A percentile compares a stretch with the other conserved stretches of the same genome.
Evolutionary conservation across 2,888 invertebrate genomes (phyloP).

Genomic region (Drosophila mimetica): DNA sequence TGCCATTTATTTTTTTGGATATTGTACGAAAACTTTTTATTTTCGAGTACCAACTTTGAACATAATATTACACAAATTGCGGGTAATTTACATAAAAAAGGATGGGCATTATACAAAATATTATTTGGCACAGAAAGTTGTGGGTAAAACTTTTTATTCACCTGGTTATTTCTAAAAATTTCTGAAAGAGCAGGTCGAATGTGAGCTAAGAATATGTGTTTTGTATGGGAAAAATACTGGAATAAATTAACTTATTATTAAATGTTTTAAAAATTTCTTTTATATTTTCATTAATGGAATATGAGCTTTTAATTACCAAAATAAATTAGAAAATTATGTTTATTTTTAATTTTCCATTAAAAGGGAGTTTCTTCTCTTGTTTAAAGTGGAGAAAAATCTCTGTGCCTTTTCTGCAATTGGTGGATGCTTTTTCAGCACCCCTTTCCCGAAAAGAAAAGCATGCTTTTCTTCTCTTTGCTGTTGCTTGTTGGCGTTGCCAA

Average conservation of each 20-base stretch:
- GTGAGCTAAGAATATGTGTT: neutral
- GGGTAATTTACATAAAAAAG: constrained; percentile 66
- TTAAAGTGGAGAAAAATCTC: neutral
- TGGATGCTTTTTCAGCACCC: neutral
- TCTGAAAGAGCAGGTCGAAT: neutral
- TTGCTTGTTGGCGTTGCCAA: constrained; percentile 48
- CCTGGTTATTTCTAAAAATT: neutral
- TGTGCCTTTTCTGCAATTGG: constrained; percentile 9
- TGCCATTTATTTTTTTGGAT: constrained; percentile 1
- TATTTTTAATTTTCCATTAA: neutral
- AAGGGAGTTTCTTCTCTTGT: neutral
- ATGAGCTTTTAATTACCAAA: neutral
- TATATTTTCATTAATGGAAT: neutral
- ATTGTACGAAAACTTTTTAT: constrained; percentile 61
- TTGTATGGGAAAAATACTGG: too few species aligned
- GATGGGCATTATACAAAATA: constrained; percentile 26
- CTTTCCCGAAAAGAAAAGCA: constrained; percentile 34
- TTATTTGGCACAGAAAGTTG: constrained; percentile 19
- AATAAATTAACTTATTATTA: too few species aligned
- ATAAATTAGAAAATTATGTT: too few species aligned
- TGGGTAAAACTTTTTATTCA: constrained; percentile 16
- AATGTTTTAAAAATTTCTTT: too few species aligned
- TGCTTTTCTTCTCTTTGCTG: constrained; percentile 16
- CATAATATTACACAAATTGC: constrained; percentile 72
- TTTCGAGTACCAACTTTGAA: constrained; percentile 50